phyloP scores from a whole-genome alignment of 2,797 vertebrate species.

The Peromyscus eremicus region DNA sequence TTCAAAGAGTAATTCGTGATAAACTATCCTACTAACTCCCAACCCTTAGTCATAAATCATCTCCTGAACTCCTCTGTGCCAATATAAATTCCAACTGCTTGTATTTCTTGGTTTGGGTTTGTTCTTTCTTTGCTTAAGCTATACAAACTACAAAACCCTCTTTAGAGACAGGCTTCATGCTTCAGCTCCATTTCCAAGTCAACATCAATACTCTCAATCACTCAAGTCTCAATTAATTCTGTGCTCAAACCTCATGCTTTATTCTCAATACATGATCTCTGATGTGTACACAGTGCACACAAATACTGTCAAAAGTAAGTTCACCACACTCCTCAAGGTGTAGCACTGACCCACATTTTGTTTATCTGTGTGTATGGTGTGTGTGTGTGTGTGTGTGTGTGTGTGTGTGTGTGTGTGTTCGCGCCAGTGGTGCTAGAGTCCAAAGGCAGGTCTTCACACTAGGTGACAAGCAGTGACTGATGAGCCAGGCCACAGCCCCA shows the following conservation, averaged over 20 bases:
- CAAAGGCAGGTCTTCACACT: not conserved
- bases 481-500: not conserved
- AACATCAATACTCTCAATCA: not conserved
- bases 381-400: not conserved
- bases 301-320: not conserved
- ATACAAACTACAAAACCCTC: not conserved
- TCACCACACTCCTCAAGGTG: not conserved
- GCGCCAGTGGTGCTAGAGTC: not conserved
- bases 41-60: not conserved
- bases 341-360: not conserved
- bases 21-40: not conserved
- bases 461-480: not conserved
- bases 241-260: not conserved
- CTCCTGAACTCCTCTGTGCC: not conserved
- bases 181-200: not conserved
- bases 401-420: not conserved
- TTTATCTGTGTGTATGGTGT: not conserved
- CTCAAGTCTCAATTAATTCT: not conserved
- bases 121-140: not conserved
- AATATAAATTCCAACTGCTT: not conserved
- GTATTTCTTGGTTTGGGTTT: not conserved
- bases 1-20: conserved; percentile 45
- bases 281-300: not conserved
- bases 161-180: not conserved
- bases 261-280: not conserved